Conservation (phyloP, 2,888 invertebrate genomes). For the Trisateles emortualis region DNA sequence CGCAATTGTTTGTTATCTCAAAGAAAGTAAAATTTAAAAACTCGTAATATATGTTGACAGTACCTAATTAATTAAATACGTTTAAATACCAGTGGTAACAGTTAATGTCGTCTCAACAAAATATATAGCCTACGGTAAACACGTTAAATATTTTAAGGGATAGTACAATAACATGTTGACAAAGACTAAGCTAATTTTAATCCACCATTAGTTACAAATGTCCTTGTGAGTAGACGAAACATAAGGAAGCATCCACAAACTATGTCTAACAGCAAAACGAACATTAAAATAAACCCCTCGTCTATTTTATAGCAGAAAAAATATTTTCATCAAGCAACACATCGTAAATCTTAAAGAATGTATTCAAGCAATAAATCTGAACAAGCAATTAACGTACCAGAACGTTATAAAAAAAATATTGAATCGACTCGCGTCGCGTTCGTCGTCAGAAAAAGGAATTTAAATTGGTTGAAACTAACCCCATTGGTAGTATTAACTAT, state of each 20-base stretch:
- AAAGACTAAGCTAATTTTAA: slow-evolving; percentile 2
- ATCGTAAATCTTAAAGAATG: slow-evolving; percentile 43
- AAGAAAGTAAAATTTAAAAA: no score
- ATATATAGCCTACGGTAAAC: background rate
- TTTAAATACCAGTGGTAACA: no score
- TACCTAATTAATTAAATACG: no score
- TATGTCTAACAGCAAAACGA: slow-evolving; percentile 11
- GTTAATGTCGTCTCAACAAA: background rate
- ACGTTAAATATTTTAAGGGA: background rate
- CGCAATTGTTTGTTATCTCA: no score
- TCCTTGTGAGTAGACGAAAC: slow-evolving; percentile 23
- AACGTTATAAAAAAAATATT: slow-evolving; percentile 53
- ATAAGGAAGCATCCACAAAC: slow-evolving; percentile 18
- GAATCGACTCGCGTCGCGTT: slow-evolving; percentile 58
- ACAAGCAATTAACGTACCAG: slow-evolving; percentile 61
- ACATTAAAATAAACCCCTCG: slow-evolving; percentile 42
- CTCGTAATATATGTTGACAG: no score
- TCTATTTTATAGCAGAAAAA: slow-evolving; percentile 34
- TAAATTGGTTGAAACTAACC: slow-evolving; percentile 74
- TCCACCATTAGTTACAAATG: slow-evolving; percentile 14
- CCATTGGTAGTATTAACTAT: slow-evolving; percentile 70
- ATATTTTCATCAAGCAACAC: slow-evolving; percentile 47
- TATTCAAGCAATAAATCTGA: slow-evolving; percentile 70
- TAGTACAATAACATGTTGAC: background rate
- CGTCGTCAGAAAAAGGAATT: slow-evolving; percentile 74